Conservation (phyloP, 2,113 vertebrate species). For the Zingel zingel region DNA sequence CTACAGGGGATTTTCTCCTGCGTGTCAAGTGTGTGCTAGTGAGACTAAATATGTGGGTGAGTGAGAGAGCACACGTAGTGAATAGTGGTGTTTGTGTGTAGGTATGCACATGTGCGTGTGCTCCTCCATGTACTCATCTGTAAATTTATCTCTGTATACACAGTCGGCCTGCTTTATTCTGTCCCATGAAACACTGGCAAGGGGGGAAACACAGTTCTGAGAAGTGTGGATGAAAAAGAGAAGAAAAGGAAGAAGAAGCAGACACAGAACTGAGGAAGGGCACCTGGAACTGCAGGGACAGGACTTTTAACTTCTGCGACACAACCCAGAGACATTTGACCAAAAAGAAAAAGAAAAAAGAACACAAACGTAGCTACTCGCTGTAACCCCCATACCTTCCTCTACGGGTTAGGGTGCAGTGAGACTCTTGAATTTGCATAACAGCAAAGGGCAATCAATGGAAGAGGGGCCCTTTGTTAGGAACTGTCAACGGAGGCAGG, state of each 20-base stretch:
- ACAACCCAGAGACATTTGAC: conserved; percentile 15
- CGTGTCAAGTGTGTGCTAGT: conserved; percentile 72
- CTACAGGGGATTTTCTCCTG: conserved; percentile 67
- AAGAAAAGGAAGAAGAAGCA: conserved; percentile 8
- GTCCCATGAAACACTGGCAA: conserved; percentile 33
- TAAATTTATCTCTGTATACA: conserved; percentile 34
- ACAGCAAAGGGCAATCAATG: conserved; percentile 80
- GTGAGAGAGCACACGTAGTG: conserved; percentile 51
- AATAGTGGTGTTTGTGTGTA: conserved; percentile 34
- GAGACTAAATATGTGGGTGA: conserved; percentile 73
- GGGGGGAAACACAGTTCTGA: conserved; percentile 12
- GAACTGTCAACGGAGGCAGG: conserved; percentile 74
- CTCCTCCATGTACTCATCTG: conserved; percentile 23
- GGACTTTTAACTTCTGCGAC: conserved; percentile 46
- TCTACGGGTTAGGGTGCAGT: conserved; percentile 37
- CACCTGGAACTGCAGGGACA: conserved; percentile 11
- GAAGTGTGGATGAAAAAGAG: conserved; percentile 33
- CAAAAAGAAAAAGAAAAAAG: conserved; percentile 11
- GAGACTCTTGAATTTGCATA: conserved; percentile 76
- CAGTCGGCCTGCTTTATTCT: conserved; percentile 40
- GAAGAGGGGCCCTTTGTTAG: conserved; percentile 76
- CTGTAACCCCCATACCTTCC: conserved; percentile 38
- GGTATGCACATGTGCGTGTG: conserved; percentile 22
- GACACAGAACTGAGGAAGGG: conserved; percentile 3
- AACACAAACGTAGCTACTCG: conserved; percentile 27